Evolutionary conservation across 2,113 vertebrate species (phyloP), one percentile per base, ranked within the genome.

Genomic region (Pomatorhinus ruficollis): DNA sequence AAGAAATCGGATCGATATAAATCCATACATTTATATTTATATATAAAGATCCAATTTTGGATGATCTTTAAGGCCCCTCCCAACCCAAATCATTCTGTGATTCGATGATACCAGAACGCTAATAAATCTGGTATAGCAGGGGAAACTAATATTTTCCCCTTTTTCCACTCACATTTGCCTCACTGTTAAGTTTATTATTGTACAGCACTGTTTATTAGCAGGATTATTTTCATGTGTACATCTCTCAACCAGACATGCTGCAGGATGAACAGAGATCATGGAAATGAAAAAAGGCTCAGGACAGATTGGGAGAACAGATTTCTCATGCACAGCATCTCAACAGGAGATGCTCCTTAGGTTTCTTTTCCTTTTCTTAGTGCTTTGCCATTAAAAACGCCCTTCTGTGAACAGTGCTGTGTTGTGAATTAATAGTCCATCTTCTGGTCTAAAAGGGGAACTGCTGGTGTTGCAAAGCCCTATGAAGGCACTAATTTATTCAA

Each of bases 381-480:
- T 68, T 14, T 7, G 56, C 19, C 15, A 39, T 47, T n/a, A 56
- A 28, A 72, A 77, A 27, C 19, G 47, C 8, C 15, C 40, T 69
- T 37, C 33, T 1, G 3, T 28, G 53, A 87, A 47, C 33, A 74
- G 19, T 20, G 42, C 35, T 25, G 40, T 12, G 33, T 2, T 52
- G 53, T 84, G 91, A 66, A 75, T 61, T 87, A 86, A 22, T 42
- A 94, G 83, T 61, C 33, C 39, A 49, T 40, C 57, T 90, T 86
- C 71, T 79, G 44, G 71, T 64, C 71, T 93, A 71, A 93, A 91
- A 53, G 21, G 39, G 57, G 76, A 94, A 89, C 39, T 63, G 71
- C 57, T 83, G 49, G 52, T 82, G 89, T 90, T 81, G 69, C 64
- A 85, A 82, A 92, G 20, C 23, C 11, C 44, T 60, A 1, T 5